Evolutionary conservation across 2,797 vertebrate genomes (phyloP).

Genomic region (Clarias fuscus): DNA sequence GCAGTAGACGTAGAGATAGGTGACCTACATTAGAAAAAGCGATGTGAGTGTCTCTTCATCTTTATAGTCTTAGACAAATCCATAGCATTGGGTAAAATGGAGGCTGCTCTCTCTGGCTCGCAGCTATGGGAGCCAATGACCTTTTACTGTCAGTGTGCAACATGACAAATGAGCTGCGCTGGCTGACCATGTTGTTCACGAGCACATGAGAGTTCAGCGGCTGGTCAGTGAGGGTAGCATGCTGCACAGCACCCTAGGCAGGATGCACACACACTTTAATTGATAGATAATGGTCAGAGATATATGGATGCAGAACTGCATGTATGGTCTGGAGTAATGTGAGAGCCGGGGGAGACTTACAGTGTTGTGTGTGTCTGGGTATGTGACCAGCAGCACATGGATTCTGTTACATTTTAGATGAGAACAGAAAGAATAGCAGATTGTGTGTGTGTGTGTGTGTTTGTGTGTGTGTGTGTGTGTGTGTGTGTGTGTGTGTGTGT

Average conservation of each 20-base stretch:
- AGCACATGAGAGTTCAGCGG: conserved; percentile 79
- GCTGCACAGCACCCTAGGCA: conserved; percentile 62
- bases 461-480: conserved; percentile 16
- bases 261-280: conserved; percentile 79
- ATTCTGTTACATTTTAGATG: conserved; percentile 34
- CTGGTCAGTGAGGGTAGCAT: conserved; percentile 77
- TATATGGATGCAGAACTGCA: conserved; percentile 64
- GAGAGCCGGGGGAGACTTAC: conserved; percentile 65
- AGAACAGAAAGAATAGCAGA: conserved; percentile 34
- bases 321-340: conserved; percentile 65
- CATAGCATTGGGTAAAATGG: conserved; percentile 68
- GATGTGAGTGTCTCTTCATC: conserved; percentile 44
- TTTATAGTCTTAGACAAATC: conserved; percentile 75
- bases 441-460: conserved; percentile 19
- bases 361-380: conserved; percentile 51
- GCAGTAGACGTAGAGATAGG: conserved; percentile 70
- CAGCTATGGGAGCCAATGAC: conserved; percentile 82
- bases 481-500: conserved; percentile 31
- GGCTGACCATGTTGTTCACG: conserved; percentile 82
- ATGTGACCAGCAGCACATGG: conserved; percentile 34
- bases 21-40: conserved; percentile 77
- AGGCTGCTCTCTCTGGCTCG: conserved; percentile 72
- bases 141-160: conserved; percentile 84
- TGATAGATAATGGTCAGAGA: conserved; percentile 79
- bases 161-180: conserved; percentile 81